phyloP scores from a whole-genome alignment of 2,888 invertebrate genomes.

The Andrena praecox region DNA sequence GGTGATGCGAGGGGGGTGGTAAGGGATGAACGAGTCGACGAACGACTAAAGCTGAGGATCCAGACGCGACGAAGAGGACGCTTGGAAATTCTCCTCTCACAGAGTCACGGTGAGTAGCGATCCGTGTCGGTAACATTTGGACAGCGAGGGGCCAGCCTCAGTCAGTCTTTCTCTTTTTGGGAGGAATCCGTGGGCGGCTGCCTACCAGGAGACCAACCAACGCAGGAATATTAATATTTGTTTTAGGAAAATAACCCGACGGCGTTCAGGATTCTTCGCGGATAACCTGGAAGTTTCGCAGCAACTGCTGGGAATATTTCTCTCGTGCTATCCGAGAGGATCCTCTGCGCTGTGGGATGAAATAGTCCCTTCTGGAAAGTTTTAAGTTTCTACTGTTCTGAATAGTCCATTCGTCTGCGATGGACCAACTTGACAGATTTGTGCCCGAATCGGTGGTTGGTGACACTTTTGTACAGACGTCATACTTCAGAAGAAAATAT shows the following conservation, averaged over 20 bases:
- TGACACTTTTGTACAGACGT: no score
- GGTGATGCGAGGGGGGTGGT: conserved; percentile 3
- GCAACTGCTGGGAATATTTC: neutral
- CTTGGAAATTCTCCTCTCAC: conserved; percentile 48
- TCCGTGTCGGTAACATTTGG: conserved; percentile 61
- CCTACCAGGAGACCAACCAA: neutral
- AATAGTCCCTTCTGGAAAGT: neutral
- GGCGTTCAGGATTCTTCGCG: neutral
- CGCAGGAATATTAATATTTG: conserved; percentile 48
- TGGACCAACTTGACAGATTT: no score
- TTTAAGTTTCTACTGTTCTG: neutral
- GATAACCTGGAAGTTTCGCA: neutral
- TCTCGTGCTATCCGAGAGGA: neutral
- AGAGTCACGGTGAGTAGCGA: conserved; percentile 61
- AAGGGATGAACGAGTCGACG: conserved; percentile 37
- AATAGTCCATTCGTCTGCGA: neutral
- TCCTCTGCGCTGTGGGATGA: neutral
- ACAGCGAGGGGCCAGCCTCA: conserved; percentile 11
- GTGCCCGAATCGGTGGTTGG: no score
- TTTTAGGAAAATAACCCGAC: conserved; percentile 8
- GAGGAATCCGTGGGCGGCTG: neutral
- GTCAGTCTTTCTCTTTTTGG: neutral
- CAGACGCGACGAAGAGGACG: conserved; percentile 17
- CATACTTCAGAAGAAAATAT: no score
- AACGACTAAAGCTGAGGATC: conserved; percentile 7